Base-by-base conservation (phyloP, 2,113 vertebrate genomes). In the Benitochromis conjunctus region DNA sequence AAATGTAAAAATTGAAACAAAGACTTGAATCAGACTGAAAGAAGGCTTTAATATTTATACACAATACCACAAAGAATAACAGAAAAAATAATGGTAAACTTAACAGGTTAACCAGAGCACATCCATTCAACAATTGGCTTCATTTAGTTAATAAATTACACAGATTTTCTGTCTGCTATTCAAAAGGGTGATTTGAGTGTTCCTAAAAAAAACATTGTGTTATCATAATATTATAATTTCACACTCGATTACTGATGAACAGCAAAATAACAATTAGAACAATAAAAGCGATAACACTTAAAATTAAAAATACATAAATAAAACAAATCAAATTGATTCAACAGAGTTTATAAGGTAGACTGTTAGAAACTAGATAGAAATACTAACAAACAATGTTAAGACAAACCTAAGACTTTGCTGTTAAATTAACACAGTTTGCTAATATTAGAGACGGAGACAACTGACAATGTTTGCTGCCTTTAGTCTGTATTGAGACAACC, bases 381-480 rank as follows among this genome's bases (percentile, higher is more conserved):
- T 64, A 38, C 12, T 38, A 18, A 31, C 18, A 64, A 12, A 64
- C 10, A 38, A 38, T 64, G 60, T n/a, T 74, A 48, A 43, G 64
- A 24, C 12, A 24, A 43, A 69, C n/a, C 1, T n/a, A 54, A 54
- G 19, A 54, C 53, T 43, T 0, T 69, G 58, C 34, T 62, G 58
- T 69, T 69, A 24, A 69, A 41, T 69, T 14, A 24, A 41, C n/a
- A 43, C 12, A 43, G 36, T 69, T 24, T 24, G 36, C n/a, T 16
- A 69, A 14, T 7, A 69, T 24, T 24, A 16, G 0, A 43, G 1
- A 43, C 3, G 1, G 12, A 41, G n/a, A 43, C 12, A n/a, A 16
- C 64, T 24, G 36, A 69, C 36, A 69, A 43, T 24, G 36, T 69
- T 69, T 43, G 64, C n/a, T 69, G 12, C n/a, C n/a, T 69, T 43